phyloP scores from a whole-genome alignment of 2,113 vertebrate species.

The Chlorocebus sabaeus region DNA sequence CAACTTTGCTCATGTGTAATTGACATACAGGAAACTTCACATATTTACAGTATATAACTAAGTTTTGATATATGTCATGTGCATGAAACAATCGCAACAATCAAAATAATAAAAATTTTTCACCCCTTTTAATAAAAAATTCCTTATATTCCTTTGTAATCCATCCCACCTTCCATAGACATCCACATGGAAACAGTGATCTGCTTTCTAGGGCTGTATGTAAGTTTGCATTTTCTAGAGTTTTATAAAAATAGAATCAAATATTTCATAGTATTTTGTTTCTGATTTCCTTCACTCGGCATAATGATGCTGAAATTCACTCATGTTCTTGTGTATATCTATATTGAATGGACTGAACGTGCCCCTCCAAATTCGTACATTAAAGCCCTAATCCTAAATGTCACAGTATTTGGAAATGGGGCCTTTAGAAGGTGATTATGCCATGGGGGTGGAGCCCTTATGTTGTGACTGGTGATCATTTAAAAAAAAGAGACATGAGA shows the following conservation, averaged over 20 bases:
- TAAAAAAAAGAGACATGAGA: background rate
- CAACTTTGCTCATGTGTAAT: background rate
- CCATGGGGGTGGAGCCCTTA: background rate
- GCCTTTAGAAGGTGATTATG: background rate
- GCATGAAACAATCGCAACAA: background rate
- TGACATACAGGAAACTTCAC: background rate
- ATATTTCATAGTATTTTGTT: background rate
- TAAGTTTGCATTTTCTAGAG: background rate
- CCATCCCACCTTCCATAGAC: background rate
- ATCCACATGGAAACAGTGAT: background rate
- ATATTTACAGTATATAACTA: background rate
- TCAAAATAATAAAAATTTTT: background rate
- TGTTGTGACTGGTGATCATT: background rate
- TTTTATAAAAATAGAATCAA: background rate
- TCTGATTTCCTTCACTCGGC: background rate
- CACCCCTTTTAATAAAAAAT: background rate
- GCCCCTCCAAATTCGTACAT: background rate
- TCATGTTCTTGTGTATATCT: background rate
- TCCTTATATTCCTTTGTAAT: background rate
- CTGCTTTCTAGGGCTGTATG: background rate
- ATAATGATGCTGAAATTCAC: slow-evolving; percentile 10
- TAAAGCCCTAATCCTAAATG: background rate
- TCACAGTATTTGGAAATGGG: background rate
- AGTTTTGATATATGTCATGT: background rate
- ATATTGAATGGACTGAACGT: background rate